Conservation (phyloP, 1,140 invertebrate species). For the Drosophila carrolli region DNA sequence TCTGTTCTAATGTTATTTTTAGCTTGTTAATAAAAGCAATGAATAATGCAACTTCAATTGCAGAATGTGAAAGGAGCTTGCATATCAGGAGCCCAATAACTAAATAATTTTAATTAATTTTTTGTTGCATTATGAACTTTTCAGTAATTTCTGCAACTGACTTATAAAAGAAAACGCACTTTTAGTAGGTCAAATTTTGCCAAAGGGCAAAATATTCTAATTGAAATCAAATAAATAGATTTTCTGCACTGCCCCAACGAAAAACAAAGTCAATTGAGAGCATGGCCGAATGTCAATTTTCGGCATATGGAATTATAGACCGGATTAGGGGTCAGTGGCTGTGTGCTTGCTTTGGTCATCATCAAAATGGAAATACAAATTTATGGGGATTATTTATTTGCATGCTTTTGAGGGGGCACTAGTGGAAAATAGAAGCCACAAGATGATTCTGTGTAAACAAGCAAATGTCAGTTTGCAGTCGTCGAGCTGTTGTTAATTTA, state of each 20-base stretch:
- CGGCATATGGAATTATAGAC: slow-evolving; percentile 39
- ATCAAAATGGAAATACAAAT: slow-evolving; percentile 49
- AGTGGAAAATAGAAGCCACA: slow-evolving; percentile 30
- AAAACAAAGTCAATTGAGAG: slow-evolving; percentile 37
- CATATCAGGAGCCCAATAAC: too few species aligned
- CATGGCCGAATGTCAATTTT: slow-evolving; percentile 37
- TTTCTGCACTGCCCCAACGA: neutral
- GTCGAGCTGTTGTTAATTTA: slow-evolving; percentile 53
- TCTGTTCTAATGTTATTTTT: too few species aligned
- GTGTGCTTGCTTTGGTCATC: slow-evolving; percentile 14
- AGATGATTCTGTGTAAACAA: slow-evolving; percentile 55
- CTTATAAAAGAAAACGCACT: neutral
- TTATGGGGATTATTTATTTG: slow-evolving; percentile 64
- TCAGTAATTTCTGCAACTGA: neutral
- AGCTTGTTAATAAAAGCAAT: too few species aligned
- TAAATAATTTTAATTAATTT: too few species aligned
- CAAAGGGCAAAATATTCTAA: neutral
- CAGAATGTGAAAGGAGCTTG: too few species aligned
- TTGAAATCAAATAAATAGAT: neutral
- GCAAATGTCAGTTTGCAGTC: slow-evolving; percentile 47
- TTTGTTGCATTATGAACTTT: too few species aligned
- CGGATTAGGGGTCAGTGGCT: slow-evolving; percentile 49
- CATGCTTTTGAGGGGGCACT: slow-evolving; percentile 7
- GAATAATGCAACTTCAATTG: too few species aligned
- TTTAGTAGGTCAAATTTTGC: too few species aligned